phyloP scores from a whole-genome alignment of 2,797 vertebrate genomes.

The Discoglossus pictus region DNA sequence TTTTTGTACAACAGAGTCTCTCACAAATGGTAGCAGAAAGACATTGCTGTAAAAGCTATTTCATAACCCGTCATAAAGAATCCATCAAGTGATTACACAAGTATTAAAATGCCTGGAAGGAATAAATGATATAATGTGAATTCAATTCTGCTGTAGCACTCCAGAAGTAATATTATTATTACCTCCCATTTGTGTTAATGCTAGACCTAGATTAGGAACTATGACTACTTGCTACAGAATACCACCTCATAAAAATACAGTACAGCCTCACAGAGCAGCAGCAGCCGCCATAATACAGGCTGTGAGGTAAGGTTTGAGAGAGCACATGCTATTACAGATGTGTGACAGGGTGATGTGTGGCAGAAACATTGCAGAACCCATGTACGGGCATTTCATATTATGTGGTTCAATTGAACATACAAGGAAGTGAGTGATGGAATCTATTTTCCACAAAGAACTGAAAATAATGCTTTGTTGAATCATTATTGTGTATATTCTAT shows the following conservation, averaged over 20 bases:
- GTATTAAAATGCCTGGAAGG: constrained; percentile 45
- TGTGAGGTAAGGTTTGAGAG: too few species aligned
- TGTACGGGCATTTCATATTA: too few species aligned
- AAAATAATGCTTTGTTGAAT: too few species aligned
- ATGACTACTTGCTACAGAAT: constrained; percentile 26
- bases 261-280: constrained; percentile 12
- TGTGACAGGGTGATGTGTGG: too few species aligned
- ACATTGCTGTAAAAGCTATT: constrained; percentile 36
- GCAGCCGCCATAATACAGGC: background rate
- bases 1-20: constrained; percentile 10
- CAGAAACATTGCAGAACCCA: too few species aligned
- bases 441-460: too few species aligned
- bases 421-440: too few species aligned
- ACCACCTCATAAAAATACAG: constrained; percentile 16
- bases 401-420: too few species aligned
- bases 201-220: constrained; percentile 35
- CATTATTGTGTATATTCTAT: too few species aligned
- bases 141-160: constrained; percentile 27
- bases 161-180: constrained; percentile 39
- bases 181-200: constrained; percentile 42
- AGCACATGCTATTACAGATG: too few species aligned
- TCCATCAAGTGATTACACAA: constrained; percentile 43
- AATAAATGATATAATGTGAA: constrained; percentile 41
- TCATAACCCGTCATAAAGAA: constrained; percentile 40
- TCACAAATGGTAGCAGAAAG: constrained; percentile 19